Conservation (phyloP, 1,140 invertebrate species). For the Mercenaria mercenaria region DNA sequence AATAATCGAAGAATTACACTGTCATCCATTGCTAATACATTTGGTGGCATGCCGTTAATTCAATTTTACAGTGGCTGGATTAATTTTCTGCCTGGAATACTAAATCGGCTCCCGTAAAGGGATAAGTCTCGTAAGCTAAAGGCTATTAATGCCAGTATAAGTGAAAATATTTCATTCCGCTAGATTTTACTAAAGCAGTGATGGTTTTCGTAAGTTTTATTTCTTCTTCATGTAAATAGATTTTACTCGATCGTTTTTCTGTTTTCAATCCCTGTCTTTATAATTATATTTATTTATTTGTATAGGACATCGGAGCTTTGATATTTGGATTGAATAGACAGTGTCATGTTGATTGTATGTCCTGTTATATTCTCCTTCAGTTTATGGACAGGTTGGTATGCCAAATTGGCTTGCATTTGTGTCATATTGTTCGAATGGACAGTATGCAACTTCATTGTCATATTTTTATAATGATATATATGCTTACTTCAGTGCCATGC, state of each 20-base stretch:
- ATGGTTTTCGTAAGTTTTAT: neutral
- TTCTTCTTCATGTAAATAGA: neutral
- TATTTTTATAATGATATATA: too few species aligned
- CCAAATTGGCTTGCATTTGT: too few species aligned
- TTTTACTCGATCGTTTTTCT: neutral
- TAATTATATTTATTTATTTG: too few species aligned
- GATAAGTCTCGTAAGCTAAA: neutral
- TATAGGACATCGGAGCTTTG: too few species aligned
- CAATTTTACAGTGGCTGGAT: constrained; percentile 53
- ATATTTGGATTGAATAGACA: too few species aligned
- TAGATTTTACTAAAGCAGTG: neutral
- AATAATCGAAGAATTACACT: constrained; percentile 19
- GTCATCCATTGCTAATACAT: constrained; percentile 44
- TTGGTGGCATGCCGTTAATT: constrained; percentile 48
- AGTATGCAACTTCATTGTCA: too few species aligned
- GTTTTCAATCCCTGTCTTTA: too few species aligned
- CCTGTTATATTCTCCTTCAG: too few species aligned
- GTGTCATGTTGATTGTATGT: too few species aligned
- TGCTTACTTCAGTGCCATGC: too few species aligned
- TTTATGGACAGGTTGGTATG: too few species aligned
- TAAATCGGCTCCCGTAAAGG: neutral
- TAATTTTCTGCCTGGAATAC: constrained; percentile 46
- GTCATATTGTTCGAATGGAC: too few species aligned
- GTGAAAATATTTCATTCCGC: neutral
- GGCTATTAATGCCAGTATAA: neutral